Evolutionary conservation across 1,140 invertebrate species (phyloP), one percentile per base, ranked within the genome.

Genomic region (Ladona fulva): DNA sequence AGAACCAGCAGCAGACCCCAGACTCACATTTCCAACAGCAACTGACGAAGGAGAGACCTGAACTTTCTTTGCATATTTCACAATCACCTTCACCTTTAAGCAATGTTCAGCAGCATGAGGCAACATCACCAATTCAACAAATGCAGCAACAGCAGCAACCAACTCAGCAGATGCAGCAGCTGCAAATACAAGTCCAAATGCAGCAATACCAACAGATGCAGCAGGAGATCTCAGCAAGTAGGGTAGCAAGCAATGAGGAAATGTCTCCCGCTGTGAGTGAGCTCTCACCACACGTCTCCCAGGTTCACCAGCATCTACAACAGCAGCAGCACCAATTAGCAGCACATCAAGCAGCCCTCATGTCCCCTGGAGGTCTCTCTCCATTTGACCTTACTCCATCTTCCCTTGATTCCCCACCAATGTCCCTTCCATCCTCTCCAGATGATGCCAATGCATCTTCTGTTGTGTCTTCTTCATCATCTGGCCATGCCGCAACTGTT

Each of bases 361-460:
- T 66, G 52, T 66, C 52, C 16, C 52, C 52, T 66, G 52, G 52
- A 66, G 52, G 52, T 66, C 52, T 66, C 52, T 66, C 52, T 3
- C 52, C 52, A 22, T 66, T 66, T 66, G 52, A 77, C 42, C 76
- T 76, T 22, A 75, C 78, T 59, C 78, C 42, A 59, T 74, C 24
- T 52, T 91, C 80, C 90, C 93, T 82, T 94, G 92, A 75, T 84
- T 94, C 75, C 92, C 93, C 0, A 93, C 92, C 75, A 92, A 92
- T 0, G 90, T 90, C 77, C 87, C 86, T 24, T 88, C 90, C 0
- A 91, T 90, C 82, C 90, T 29, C 81, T 84, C 87, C 90, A 83
- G 78, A 78, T 78, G 76, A 78, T 76, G 75, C 52, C n/a, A 66
- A 66, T 22, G 52, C 52, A 19, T 66, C 52, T 6, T 66, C 52